Percentiles rank a stretch among this genome's conserved stretches.
These are phyloP conservation scores for Papilio aristodemus DNA, from an alignment of 1,140 invertebrate species.

Conservation along the genomic window DNA sequence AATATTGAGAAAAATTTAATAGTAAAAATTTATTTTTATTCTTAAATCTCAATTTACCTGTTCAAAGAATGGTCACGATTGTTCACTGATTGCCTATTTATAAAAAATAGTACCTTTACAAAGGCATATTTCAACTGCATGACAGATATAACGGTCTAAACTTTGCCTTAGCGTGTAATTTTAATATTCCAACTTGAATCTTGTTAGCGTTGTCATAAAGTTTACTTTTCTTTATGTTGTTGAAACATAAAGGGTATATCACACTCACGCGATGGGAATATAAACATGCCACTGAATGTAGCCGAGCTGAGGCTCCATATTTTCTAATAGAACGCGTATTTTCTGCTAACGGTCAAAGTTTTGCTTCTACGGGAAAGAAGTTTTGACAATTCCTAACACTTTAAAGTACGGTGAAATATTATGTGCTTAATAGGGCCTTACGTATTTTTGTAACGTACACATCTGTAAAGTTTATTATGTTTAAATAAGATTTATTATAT, in stretches of 20 bases:
- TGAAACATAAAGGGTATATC: slow-evolving; percentile 53
- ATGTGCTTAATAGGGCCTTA: slow-evolving; percentile 34
- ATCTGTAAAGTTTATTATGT: background rate
- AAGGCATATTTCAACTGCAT: slow-evolving; percentile 57
- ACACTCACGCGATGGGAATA: slow-evolving; percentile 72
- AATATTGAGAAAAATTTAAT: background rate
- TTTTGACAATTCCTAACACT: slow-evolving; percentile 52
- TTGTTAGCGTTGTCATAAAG: slow-evolving; percentile 41
- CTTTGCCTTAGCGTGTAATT: slow-evolving; percentile 41
- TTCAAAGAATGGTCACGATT: slow-evolving; percentile 32
- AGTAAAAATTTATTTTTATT: background rate
- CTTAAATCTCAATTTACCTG: slow-evolving; percentile 18
- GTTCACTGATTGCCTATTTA: slow-evolving; percentile 51
- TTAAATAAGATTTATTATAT: too few relatives aligned
- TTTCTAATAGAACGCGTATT: slow-evolving; percentile 72
- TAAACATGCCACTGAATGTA: slow-evolving; percentile 66
- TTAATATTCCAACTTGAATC: slow-evolving; percentile 43
- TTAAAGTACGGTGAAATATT: slow-evolving; percentile 44
- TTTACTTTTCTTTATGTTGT: slow-evolving; percentile 45
- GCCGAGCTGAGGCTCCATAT: slow-evolving; percentile 56
- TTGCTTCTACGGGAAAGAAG: slow-evolving; percentile 49
- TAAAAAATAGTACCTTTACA: slow-evolving; percentile 49
- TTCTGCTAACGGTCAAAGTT: slow-evolving; percentile 71
- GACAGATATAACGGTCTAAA: slow-evolving; percentile 54
- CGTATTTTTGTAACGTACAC: slow-evolving; percentile 5